phyloP scores from a whole-genome alignment of 1,140 invertebrate genomes.

The Belonocnema kinseyi region DNA sequence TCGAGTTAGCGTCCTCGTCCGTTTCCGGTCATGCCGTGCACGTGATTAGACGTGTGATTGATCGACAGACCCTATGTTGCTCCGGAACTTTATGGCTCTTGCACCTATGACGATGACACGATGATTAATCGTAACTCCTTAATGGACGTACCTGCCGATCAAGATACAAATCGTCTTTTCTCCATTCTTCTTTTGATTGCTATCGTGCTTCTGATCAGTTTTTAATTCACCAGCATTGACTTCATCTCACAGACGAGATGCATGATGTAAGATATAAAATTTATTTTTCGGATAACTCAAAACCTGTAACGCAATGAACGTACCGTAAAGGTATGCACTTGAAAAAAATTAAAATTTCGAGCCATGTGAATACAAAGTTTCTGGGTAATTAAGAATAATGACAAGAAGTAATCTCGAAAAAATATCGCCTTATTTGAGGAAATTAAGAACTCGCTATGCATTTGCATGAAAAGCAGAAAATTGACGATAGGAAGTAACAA shows the following conservation, averaged over 20 bases:
- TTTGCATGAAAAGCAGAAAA: constrained; percentile 38
- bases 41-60: constrained; percentile 59
- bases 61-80: constrained; percentile 52
- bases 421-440: constrained; percentile 32
- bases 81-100: constrained; percentile 51
- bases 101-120: constrained; percentile 52
- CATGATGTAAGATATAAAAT: too few relatives aligned
- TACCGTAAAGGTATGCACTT: too few relatives aligned
- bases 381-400: constrained; percentile 47
- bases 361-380: constrained; percentile 38
- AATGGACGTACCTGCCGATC: constrained; percentile 22
- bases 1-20: constrained; percentile 25
- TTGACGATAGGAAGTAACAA: constrained; percentile 31
- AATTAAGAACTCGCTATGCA: constrained; percentile 47
- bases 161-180: constrained; percentile 18
- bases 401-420: constrained; percentile 45
- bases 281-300: too few relatives aligned
- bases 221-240: background rate
- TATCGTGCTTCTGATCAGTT: constrained; percentile 1
- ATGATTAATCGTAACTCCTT: constrained; percentile 50
- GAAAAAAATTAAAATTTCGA: background rate
- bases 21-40: constrained; percentile 26
- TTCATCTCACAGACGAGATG: background rate
- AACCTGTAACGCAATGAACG: too few relatives aligned
- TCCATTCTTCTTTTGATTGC: background rate